These are phyloP conservation scores for Calypte anna DNA, from an alignment of 2,113 vertebrate species.

Conservation along the genomic window DNA sequence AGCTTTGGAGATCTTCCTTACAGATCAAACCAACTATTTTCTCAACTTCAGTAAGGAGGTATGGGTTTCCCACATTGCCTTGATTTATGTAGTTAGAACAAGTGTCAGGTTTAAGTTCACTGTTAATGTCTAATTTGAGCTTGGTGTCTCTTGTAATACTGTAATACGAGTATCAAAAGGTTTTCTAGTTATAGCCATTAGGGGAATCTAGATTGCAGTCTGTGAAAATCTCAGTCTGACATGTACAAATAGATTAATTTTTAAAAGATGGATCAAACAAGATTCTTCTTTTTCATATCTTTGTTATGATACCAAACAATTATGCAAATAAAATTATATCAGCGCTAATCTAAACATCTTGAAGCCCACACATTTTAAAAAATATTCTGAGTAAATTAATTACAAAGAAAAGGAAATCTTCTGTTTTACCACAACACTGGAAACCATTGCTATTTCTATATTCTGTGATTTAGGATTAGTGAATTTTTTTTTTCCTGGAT, in stretches of 20 bases:
- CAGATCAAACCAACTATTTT: conserved; percentile 97
- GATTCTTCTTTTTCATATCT: not conserved
- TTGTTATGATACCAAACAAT: not conserved
- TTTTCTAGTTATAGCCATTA: not conserved
- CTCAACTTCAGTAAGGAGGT: conserved; percentile 98
- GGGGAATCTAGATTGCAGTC: not conserved
- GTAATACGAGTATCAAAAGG: not conserved
- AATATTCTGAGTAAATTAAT: not conserved
- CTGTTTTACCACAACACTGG: not conserved
- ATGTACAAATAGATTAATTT: not conserved
- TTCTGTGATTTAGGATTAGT: not conserved
- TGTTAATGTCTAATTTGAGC: not conserved
- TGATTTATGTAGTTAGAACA: not conserved
- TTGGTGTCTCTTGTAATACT: not conserved
- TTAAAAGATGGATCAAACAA: not conserved
- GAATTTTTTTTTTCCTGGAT: not conserved
- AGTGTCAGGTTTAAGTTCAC: not conserved
- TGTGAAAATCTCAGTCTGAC: not conserved
- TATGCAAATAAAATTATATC: not conserved
- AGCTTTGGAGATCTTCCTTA: conserved; percentile 95
- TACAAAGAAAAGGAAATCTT: not conserved
- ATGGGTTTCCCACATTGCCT: not conserved
- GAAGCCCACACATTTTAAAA: not conserved
- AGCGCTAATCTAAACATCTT: not conserved
- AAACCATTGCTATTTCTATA: not conserved